These are phyloP conservation scores for Mirza zaza DNA, from an alignment of 2,113 vertebrate genomes.

Conservation along the genomic window DNA sequence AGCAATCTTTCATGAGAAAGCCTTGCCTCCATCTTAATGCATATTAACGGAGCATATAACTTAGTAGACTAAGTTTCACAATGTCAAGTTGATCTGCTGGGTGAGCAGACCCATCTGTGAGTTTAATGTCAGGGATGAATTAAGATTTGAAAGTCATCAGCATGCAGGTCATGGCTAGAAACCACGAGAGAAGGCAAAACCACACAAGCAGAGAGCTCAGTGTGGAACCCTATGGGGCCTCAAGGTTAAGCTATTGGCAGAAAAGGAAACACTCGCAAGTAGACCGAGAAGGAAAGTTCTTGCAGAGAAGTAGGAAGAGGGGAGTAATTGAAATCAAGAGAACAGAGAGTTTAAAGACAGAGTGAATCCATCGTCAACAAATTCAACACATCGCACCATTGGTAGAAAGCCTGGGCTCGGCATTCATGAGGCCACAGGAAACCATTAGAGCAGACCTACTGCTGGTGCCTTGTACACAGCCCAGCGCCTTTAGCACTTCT, in stretches of 20 bases:
- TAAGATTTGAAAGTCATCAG: neutral
- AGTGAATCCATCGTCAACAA: neutral
- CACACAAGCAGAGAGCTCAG: neutral
- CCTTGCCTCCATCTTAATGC: too few relatives aligned
- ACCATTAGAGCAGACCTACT: neutral
- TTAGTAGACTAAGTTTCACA: neutral
- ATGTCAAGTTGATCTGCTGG: neutral
- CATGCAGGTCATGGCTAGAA: neutral
- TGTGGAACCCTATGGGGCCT: neutral
- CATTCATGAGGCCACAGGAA: neutral
- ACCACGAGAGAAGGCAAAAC: neutral
- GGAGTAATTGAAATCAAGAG: neutral
- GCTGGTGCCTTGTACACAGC: neutral
- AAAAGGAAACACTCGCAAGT: neutral
- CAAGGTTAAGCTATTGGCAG: neutral
- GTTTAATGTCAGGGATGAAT: neutral
- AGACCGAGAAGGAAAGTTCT: neutral
- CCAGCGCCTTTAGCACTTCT: neutral
- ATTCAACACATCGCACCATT: neutral
- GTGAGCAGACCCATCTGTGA: neutral
- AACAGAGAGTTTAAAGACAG: neutral
- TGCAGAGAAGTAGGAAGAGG: neutral
- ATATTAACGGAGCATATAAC: too few relatives aligned
- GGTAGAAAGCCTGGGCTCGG: neutral
- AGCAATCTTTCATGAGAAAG: neutral